A percentile compares a stretch with the other conserved stretches of the same genome.
phyloP scores from a whole-genome alignment of 2,797 vertebrate genomes.

The Poliocrania exsul region DNA sequence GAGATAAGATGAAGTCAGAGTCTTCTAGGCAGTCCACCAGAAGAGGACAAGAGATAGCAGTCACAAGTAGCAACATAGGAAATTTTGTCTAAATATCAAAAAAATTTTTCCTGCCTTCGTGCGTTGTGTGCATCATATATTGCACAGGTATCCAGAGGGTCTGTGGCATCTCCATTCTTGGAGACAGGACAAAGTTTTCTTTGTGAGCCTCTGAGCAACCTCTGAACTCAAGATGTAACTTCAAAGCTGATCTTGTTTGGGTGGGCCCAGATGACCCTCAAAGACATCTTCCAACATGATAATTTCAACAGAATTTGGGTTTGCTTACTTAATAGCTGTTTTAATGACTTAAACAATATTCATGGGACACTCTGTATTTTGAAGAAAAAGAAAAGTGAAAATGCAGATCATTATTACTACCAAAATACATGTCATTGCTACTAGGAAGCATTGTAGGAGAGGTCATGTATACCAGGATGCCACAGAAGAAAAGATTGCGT shows the following conservation, averaged over 20 bases:
- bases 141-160: neutral
- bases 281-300: neutral
- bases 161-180: neutral
- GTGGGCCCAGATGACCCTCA: neutral
- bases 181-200: neutral
- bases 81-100: neutral
- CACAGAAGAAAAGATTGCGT: neutral
- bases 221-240: accelerated
- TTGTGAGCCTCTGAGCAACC: neutral
- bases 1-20: neutral
- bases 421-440: neutral
- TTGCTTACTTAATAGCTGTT: neutral
- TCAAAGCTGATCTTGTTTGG: neutral
- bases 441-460: neutral
- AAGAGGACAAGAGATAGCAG: neutral
- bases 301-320: neutral
- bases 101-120: neutral
- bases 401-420: neutral
- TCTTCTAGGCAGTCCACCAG: neutral
- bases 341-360: neutral
- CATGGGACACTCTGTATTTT: neutral
- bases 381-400: neutral
- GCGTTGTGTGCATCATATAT: neutral
- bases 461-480: neutral
- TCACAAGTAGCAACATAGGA: neutral